Evolutionary conservation across 2,888 invertebrate species (phyloP).

Genomic region (Carcina quercana): DNA sequence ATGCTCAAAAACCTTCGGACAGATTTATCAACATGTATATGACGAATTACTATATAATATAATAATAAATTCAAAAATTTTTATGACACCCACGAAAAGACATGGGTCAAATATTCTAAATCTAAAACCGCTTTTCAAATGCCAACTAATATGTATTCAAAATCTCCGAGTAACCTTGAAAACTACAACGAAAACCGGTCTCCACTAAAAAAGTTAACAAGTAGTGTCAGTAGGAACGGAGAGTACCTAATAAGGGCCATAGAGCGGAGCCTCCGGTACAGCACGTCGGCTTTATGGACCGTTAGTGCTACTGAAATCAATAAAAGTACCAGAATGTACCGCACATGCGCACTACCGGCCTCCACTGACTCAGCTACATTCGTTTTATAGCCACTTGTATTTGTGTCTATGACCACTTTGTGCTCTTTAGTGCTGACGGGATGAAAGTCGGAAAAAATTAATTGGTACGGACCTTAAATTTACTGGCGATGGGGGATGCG

Average conservation of each 20-base stretch:
- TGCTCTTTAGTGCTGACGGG: constrained; percentile 62
- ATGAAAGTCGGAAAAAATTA: constrained; percentile 49
- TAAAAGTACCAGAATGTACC: constrained; percentile 77
- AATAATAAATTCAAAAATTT: no score
- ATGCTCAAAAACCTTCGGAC: no score
- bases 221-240: constrained; percentile 56
- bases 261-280: constrained; percentile 60
- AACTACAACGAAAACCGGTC: neutral
- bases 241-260: constrained; percentile 69
- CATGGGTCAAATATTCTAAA: no score
- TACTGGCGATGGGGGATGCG: no score
- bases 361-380: constrained; percentile 70
- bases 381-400: constrained; percentile 73
- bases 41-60: no score
- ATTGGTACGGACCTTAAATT: constrained; percentile 45
- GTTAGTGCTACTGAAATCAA: constrained; percentile 82
- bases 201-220: constrained; percentile 61
- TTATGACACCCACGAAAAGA: no score
- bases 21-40: no score
- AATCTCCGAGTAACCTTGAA: no score
- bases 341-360: constrained; percentile 66
- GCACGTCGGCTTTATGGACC: constrained; percentile 73
- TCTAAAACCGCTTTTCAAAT: no score
- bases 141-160: no score
- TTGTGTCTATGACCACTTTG: constrained; percentile 69